Evolutionary conservation across 2,113 vertebrate species (phyloP), one percentile per base, ranked within the genome.

Genomic region (Fulica atra): DNA sequence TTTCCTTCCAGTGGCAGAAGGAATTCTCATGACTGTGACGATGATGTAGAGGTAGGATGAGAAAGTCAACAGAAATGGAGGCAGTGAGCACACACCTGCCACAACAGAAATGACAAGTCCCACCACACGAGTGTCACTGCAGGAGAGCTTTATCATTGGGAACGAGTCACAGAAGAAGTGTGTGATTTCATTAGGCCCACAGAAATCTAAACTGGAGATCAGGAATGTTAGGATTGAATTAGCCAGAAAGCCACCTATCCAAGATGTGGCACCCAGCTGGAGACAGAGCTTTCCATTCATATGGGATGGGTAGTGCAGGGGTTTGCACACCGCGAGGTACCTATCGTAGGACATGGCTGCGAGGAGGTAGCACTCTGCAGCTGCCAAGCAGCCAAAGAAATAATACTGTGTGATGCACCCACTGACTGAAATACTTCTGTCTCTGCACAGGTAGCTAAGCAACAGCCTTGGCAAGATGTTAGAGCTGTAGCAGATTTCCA

Each of bases 401-500:
- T 64, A 86, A 33, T 57, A 86, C 11, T 82, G 54, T 13, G 65
- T 57, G 17, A 92, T 57, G 35, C 86, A 89, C 2, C 29, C 4
- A 0, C 10, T 24, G 36, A 36, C 64, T 12, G 77, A 89, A 68
- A 86, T 82, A 6, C 54, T 61, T 66, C 42, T 72, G 48, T 89
- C 70, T 33, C 60, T 48, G 25, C 15, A 4, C 42, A 82, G 59
- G 4, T 35, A 72, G 44, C 70, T 59, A 31, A 89, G 29, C 77
- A 92, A 10, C 65, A 73, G 40, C 36, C 54, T 82, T 0, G 42
- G 76, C 65, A 89, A 72, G 71, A 78, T 57, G 12, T 18, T 38
- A 18, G 81, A 89, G 59, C 76, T 86, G 71, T 68, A 92, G 81
- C 81, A 92, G 65, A 66, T 78, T 50, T 82, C 89, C 71, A 92